A percentile compares a stretch with the other conserved stretches of the same genome.
phyloP scores from a whole-genome alignment of 1,140 invertebrate species.

The Aradophagus sp. region DNA sequence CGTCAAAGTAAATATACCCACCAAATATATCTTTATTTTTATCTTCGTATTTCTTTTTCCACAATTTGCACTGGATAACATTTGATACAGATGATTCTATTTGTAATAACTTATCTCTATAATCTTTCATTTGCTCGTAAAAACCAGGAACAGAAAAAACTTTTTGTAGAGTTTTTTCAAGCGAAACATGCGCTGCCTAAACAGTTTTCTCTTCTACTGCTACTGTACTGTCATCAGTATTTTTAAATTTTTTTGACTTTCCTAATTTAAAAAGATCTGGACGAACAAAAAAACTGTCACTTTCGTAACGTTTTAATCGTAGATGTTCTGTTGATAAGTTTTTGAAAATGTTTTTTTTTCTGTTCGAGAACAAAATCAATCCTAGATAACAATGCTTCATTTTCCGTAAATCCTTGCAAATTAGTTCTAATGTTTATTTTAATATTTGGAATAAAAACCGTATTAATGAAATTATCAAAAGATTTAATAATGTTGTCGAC shows the following conservation, averaged over 20 bases:
- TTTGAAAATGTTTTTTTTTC: slow-evolving; percentile 11
- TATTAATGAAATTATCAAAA: slow-evolving; percentile 14
- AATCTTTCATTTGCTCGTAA: background rate
- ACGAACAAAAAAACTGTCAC: slow-evolving; percentile 11
- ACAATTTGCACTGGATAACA: background rate
- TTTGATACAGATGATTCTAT: background rate
- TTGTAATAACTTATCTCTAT: background rate
- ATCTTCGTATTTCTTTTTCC: background rate
- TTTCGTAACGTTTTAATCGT: slow-evolving; percentile 9
- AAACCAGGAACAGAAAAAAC: background rate
- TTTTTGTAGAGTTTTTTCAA: slow-evolving; percentile 1
- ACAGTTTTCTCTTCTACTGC: background rate
- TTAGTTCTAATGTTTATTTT: slow-evolving; percentile 19
- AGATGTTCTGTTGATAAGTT: slow-evolving; percentile 12
- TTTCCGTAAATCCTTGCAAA: slow-evolving; percentile 8
- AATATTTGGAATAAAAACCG: slow-evolving; percentile 22
- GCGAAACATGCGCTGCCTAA: background rate
- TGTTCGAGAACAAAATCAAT: slow-evolving; percentile 19
- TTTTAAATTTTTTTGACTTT: background rate
- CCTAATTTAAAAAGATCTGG: slow-evolving; percentile 22
- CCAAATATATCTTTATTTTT: background rate
- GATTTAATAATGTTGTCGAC: slow-evolving; percentile 12
- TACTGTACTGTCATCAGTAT: background rate
- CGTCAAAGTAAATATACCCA: slow-evolving; percentile 10
- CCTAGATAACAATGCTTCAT: too few species aligned